Evolutionary conservation across 2,888 invertebrate genomes (phyloP), one percentile per base, ranked within the genome.

Genomic region (Netelia melanura): DNA sequence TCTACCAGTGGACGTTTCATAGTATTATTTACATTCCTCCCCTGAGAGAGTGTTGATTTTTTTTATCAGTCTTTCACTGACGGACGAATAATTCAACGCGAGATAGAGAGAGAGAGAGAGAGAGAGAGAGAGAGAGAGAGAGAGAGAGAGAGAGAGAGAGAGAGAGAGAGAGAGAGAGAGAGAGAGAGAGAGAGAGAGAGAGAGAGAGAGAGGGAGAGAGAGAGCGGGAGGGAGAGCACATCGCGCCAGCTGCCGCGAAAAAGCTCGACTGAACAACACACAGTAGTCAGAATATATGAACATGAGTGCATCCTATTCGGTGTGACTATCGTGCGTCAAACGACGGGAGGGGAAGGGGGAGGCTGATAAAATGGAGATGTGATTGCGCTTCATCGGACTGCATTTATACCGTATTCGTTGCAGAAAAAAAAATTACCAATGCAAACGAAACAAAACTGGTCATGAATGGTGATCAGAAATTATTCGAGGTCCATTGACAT

Each of bases 11-110:
- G 56, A 70, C 62, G 64, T 75, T 83, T 75, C 74, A 83, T 62
- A 78, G 78, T 74, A 79, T 79, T 75, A 74, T 79, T 79, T 64
- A 65, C 74, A 64, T 43, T 64, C 21, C 64, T 48, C 75, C 17
- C 83, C 56, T 2, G 70, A 79, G 79, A 48, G 83, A 38, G 1
- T 58, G 64, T 30, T 64, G 74, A 74, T 17, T 44, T 75, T 68
- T 48, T 81, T 78, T 70, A 38, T 68, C 62, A 52, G 44, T 25
- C 48, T 52, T 62, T 58, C 68, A 38, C 61, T 43, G 70, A 72
- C 77, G 65, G 48, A 44, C 74, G 74, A 70, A 74, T 83, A 78
- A 72, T 74, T 74, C 68, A 62, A 67, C 61, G 61, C 23, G 52
- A 21, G 54, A 65, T 23, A 64, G 23, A 21, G 54, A 21, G 54